A percentile compares a stretch with the other conserved stretches of the same genome.
Evolutionary conservation across 2,888 invertebrate genomes (phyloP).

Genomic region (Spilosoma lubricipeda): DNA sequence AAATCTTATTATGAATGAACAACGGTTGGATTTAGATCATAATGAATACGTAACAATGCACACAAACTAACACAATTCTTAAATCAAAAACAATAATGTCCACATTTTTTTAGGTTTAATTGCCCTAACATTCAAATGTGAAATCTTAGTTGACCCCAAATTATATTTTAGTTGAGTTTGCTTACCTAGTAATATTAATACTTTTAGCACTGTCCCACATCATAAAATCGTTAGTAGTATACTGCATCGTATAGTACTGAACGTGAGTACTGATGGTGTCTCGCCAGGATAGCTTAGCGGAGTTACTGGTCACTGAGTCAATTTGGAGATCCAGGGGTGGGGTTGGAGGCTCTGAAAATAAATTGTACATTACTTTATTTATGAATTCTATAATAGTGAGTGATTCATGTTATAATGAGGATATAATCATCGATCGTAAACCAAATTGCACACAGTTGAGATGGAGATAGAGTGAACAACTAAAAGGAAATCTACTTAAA

Average conservation of each 20-base stretch:
- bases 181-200: constrained; percentile 78
- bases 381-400: background rate
- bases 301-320: constrained; percentile 75
- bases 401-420: background rate
- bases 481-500: no score
- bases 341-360: constrained; percentile 76
- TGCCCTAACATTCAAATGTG: background rate
- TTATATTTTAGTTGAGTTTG: constrained; percentile 17
- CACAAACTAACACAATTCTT: background rate
- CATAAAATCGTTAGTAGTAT: constrained; percentile 70
- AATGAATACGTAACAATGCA: background rate
- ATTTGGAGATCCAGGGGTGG: constrained; percentile 79
- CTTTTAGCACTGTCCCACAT: constrained; percentile 77
- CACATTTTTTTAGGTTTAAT: no score
- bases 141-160: background rate
- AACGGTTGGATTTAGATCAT: background rate
- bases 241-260: constrained; percentile 79
- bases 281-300: constrained; percentile 78
- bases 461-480: no score
- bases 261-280: constrained; percentile 75
- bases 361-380: constrained; percentile 16
- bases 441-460: background rate
- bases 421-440: background rate
- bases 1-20: background rate
- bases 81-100: background rate